phyloP scores from a whole-genome alignment of 2,888 invertebrate species.

The Cryptocephalus moraei region DNA sequence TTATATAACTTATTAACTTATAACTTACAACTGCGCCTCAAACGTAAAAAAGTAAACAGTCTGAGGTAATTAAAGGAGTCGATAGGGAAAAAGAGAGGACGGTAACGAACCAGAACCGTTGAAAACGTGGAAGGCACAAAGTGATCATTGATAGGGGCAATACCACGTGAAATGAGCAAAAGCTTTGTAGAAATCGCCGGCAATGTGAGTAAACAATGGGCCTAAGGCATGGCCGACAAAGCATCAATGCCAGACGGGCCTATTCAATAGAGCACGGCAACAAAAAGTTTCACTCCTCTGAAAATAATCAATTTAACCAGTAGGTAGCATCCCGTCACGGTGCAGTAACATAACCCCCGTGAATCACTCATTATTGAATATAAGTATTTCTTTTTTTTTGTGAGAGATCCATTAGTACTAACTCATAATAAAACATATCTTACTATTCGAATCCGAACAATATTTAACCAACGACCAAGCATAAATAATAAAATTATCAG shows the following conservation, averaged over 20 bases:
- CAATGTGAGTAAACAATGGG: constrained; percentile 8
- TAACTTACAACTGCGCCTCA: too few relatives aligned
- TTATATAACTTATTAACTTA: too few relatives aligned
- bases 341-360: background rate
- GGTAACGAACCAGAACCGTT: background rate
- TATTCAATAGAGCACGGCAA: constrained; percentile 7
- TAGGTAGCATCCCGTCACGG: constrained; percentile 4
- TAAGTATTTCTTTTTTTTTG: too few relatives aligned
- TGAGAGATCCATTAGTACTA: too few relatives aligned
- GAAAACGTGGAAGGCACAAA: constrained; percentile 4
- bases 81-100: background rate
- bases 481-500: background rate
- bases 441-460: too few relatives aligned
- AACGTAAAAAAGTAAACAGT: too few relatives aligned
- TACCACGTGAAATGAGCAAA: constrained; percentile 17
- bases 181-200: background rate
- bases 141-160: constrained; percentile 13
- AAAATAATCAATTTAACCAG: constrained; percentile 9
- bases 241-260: constrained; percentile 1
- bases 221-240: constrained; percentile 3
- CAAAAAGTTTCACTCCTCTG: constrained; percentile 4
- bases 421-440: too few relatives aligned
- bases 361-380: too few relatives aligned
- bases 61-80: too few relatives aligned
- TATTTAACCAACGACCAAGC: too few relatives aligned